Base-by-base conservation (phyloP, 1,140 invertebrate genomes). In the Achatina immaculata region DNA sequence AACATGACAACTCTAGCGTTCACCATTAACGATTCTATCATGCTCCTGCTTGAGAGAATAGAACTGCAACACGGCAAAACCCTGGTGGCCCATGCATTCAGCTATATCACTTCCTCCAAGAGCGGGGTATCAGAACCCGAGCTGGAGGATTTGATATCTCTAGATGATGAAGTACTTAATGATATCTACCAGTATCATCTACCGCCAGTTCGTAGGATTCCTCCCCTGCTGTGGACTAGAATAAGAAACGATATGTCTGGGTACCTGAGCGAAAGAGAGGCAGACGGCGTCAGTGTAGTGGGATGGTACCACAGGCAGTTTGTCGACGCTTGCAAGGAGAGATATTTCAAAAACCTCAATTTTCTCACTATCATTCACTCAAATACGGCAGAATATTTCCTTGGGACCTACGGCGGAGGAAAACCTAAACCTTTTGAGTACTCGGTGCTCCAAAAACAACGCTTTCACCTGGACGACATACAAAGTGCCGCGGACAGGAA, bases 261-360 rank as follows among this genome's bases (percentile, higher is more conserved):
- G 51, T 89, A 89, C 75, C 68, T 89, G 38, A 87, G 88, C 88
- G 58, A 75, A 62, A 75, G 97, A 65, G 97, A 99, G 89, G 98
- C 98, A 0, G 98, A 99, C 88, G 97, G 97, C 0, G 97, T 99
- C 0, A 98, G 96, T 85, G 98, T 99, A 0, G 94, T 99, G 90
- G 98, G 98, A 90, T 99, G 98, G 98, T 99, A 98, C 89, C 97
- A 98, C 90, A 83, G 89, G 36, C 90, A 91, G 82, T 91, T 91
- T 76, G 89, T 90, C 40, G 89, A 91, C 77, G 90, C 90, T 3
- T 88, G 97, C 0, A 95, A 95, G 73, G 97, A 99, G 90, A 92
- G 98, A 69, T 99, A 99, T 90, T 99, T 99, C 91, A 98, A 97
- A 89, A 99, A 99, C 89, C 95, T 97, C 93, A 98, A 98, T 89